A percentile compares a stretch with the other conserved stretches of the same genome.
Conservation (phyloP, 2,888 invertebrate genomes). For the Hofmannophila pseudospretella region DNA sequence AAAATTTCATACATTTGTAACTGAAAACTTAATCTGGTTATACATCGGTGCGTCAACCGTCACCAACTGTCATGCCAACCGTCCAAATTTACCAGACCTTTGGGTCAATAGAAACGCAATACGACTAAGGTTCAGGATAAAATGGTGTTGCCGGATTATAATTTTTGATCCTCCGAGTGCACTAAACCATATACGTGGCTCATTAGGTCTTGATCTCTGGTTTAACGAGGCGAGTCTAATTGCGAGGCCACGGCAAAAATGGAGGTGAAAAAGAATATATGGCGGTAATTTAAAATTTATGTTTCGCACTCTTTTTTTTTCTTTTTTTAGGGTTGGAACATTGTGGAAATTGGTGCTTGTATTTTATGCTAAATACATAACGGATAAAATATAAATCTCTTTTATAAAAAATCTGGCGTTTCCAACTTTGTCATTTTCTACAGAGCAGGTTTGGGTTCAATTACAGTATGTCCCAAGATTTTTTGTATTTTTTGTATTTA, state of each 20-base stretch:
- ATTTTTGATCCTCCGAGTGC: slow-evolving; percentile 65
- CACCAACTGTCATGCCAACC: slow-evolving; percentile 44
- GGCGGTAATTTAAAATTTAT: slow-evolving; percentile 55
- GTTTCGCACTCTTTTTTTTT: slow-evolving; percentile 42
- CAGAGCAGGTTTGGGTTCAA: too few relatives aligned
- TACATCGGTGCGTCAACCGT: slow-evolving; percentile 43
- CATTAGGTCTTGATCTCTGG: slow-evolving; percentile 68
- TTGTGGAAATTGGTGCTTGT: not conserved
- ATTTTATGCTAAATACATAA: not conserved
- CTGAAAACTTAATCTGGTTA: slow-evolving; percentile 26
- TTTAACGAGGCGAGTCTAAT: slow-evolving; percentile 67
- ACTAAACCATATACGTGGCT: slow-evolving; percentile 68
- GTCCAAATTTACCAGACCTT: slow-evolving; percentile 24
- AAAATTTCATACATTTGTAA: slow-evolving; percentile 21
- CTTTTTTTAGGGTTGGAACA: not conserved
- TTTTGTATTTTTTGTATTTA: too few relatives aligned
- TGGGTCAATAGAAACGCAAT: not conserved
- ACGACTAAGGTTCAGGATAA: slow-evolving; percentile 23
- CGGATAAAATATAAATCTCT: too few relatives aligned
- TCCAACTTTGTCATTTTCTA: too few relatives aligned
- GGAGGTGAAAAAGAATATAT: slow-evolving; percentile 39
- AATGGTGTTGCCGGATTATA: slow-evolving; percentile 47
- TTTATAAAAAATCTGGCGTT: too few relatives aligned
- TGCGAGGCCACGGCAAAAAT: slow-evolving; percentile 53
- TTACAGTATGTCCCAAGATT: too few relatives aligned